Evolutionary conservation across 2,797 vertebrate species (phyloP), one percentile per base, ranked within the genome.

Genomic region (Acanthurus leucopareius): DNA sequence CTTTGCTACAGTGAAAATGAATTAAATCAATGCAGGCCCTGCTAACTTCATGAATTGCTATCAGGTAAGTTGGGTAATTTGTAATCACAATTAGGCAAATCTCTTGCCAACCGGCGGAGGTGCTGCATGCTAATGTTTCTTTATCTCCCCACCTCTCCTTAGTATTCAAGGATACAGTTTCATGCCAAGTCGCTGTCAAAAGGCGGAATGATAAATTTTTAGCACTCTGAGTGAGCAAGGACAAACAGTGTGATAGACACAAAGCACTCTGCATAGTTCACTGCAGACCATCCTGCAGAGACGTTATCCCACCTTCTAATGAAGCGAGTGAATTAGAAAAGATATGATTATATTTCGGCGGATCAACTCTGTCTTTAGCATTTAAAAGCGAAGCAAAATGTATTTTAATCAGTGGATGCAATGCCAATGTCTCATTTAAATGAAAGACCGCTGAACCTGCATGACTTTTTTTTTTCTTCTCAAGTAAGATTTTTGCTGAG

Each of bases 51-150:
- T 59, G 73, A 88, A 89, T 73, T 88, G 85, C 88, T 92, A 90
- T 91, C 82, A 85, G 89, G 86, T 92, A 89, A 93, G 90, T 89
- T 82, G 86, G 76, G 64, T 89, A 83, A 94, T 95, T 94, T 90
- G 83, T 91, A 88, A 94, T 91, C 90, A 84, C 91, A 93, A 92
- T 92, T 89, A 91, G 77, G 74, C 86, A 75, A 91, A 91, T 93
- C 79, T 89, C 88, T 61, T 25, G 73, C 77, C 81, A 54, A 19
- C 73, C 13, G 53, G 54, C 53, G 38, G 15, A 76, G 69, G 60
- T 5, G 60, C 70, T 73, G 91, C 85, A 95, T 93, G 90, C 89
- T 91, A 93, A 94, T 94, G 52, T 66, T 56, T 44, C 71, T 69
- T 86, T 88, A 89, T 92, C 86, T 70, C 35, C 3, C 69, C 73